A percentile compares a stretch with the other conserved stretches of the same genome.
phyloP scores from a whole-genome alignment of 23 tunicate genomes.

The Ascidia mentula region DNA sequence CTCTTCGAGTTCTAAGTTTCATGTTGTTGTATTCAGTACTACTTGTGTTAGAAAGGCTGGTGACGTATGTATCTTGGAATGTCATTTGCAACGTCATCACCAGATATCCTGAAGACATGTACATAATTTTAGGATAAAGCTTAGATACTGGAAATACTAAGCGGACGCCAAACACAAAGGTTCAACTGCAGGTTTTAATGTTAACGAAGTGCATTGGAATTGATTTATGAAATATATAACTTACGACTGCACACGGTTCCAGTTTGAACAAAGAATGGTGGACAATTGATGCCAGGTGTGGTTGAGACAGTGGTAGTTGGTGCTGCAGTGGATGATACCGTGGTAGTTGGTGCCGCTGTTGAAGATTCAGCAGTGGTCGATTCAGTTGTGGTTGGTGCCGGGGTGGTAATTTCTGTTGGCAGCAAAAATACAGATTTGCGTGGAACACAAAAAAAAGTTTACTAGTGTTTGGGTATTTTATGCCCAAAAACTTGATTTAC shows the following conservation, averaged over 20 bases:
- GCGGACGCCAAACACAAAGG: too few species aligned
- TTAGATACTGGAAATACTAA: too few species aligned
- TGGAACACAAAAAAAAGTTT: too few species aligned
- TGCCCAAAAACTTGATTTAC: too few species aligned
- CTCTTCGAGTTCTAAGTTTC: not conserved
- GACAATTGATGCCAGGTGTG: not conserved
- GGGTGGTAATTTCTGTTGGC: not conserved
- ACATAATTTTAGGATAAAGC: too few species aligned
- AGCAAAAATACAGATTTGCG: too few species aligned
- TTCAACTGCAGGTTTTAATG: too few species aligned
- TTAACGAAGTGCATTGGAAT: too few species aligned
- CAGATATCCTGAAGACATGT: too few species aligned
- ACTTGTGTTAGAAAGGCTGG: not conserved
- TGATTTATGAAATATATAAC: too few species aligned
- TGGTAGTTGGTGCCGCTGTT: not conserved
- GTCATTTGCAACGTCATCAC: not conserved
- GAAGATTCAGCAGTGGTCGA: not conserved
- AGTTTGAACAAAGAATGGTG: not conserved
- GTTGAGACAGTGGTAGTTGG: not conserved
- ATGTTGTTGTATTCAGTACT: not conserved
- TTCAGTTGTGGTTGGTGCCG: too few species aligned
- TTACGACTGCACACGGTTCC: not conserved
- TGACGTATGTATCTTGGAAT: not conserved
- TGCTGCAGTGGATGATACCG: not conserved
- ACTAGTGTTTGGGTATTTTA: too few species aligned